A percentile compares a stretch with the other conserved stretches of the same genome.
phyloP scores from a whole-genome alignment of 2,888 invertebrate species.

The Agonopterix heracliana region DNA sequence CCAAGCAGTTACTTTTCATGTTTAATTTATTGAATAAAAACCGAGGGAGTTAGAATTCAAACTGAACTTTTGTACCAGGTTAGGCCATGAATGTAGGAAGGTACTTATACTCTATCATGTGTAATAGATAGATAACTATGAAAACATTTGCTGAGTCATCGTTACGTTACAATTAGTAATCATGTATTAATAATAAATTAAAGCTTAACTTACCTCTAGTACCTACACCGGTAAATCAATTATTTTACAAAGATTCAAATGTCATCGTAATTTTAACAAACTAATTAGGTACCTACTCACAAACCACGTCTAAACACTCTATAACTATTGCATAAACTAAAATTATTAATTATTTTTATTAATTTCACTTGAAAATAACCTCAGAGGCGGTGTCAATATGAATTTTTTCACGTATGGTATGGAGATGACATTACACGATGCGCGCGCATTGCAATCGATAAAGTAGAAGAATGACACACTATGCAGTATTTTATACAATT shows the following conservation, averaged over 20 bases:
- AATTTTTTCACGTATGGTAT: constrained; percentile 44
- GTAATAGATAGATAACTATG: no score
- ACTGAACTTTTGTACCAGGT: no score
- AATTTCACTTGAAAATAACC: constrained; percentile 33
- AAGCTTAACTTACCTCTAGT: background rate
- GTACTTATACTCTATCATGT: no score
- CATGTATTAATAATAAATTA: background rate
- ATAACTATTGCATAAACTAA: constrained; percentile 5
- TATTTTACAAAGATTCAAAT: constrained; percentile 1
- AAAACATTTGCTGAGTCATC: no score
- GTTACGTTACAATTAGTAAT: no score
- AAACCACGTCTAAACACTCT: constrained; percentile 5
- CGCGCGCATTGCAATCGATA: constrained; percentile 66
- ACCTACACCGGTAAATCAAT: constrained; percentile 3
- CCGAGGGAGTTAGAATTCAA: no score
- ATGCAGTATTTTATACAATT: constrained; percentile 7
- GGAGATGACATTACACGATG: constrained; percentile 39
- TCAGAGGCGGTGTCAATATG: constrained; percentile 26
- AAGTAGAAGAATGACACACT: background rate
- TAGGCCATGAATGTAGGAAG: no score
- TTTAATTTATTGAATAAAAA: no score
- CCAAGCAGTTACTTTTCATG: no score
- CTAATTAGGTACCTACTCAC: background rate
- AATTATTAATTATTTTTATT: constrained; percentile 7
- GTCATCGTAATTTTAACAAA: constrained; percentile 1